Evolutionary conservation across 1,140 invertebrate genomes (phyloP).

Genomic region (Epicauta chinensis): DNA sequence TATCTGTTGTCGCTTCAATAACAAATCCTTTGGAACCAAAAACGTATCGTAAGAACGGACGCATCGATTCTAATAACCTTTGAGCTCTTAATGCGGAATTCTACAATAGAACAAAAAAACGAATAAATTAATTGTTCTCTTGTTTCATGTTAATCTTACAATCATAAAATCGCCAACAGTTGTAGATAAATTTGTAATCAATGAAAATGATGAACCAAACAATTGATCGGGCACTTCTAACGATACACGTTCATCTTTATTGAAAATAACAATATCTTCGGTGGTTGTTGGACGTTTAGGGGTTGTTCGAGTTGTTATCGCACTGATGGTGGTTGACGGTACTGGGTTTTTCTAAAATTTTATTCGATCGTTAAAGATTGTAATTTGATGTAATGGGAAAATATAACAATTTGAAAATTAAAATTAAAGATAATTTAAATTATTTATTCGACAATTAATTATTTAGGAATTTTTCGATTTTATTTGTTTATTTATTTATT

Average conservation of each 20-base stretch:
- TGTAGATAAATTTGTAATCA: constrained; percentile 64
- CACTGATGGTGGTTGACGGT: constrained; percentile 18
- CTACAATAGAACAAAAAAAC: constrained; percentile 39
- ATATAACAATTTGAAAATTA: constrained; percentile 20
- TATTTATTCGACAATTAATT: too few species aligned
- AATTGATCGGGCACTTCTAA: constrained; percentile 58
- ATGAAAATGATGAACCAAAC: constrained; percentile 62
- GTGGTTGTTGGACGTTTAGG: constrained; percentile 45
- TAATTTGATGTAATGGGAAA: neutral
- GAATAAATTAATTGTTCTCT: neutral
- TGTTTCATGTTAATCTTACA: constrained; percentile 46
- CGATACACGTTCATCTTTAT: constrained; percentile 52
- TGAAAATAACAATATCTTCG: constrained; percentile 62
- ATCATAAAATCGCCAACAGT: constrained; percentile 60
- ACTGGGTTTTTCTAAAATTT: constrained; percentile 10
- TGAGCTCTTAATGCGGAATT: constrained; percentile 49
- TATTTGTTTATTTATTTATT: constrained; percentile 4
- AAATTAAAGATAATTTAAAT: too few species aligned
- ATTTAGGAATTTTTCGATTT: constrained; percentile 11
- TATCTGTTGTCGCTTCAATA: constrained; percentile 38
- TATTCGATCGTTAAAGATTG: constrained; percentile 6
- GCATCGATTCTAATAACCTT: constrained; percentile 48
- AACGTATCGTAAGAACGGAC: constrained; percentile 46
- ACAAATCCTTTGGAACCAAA: constrained; percentile 48
- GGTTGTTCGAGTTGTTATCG: constrained; percentile 11